Conservation (phyloP, 2,888 invertebrate species). For the Crioceris asparagi region DNA sequence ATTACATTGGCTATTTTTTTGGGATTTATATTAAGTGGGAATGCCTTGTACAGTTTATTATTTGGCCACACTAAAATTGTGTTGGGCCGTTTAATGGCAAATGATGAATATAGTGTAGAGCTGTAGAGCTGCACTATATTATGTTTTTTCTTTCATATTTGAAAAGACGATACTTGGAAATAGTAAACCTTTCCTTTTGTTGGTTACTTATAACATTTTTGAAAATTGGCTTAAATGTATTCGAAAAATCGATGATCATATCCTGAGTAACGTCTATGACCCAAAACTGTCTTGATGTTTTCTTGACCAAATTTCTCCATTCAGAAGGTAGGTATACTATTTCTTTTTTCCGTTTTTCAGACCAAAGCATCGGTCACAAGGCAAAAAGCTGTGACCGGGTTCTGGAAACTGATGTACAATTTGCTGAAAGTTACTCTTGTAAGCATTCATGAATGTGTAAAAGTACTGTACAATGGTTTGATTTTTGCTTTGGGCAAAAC, state of each 20-base stretch:
- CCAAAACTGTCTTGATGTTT: constrained; percentile 3
- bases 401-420: constrained; percentile 1
- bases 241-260: constrained; percentile 4
- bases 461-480: not conserved
- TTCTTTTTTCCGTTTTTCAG: constrained; percentile 2
- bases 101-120: too few species aligned
- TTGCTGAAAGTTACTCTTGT: not conserved
- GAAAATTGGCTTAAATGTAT: not conserved
- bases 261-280: constrained; percentile 3
- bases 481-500: constrained; percentile 1
- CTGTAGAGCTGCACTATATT: constrained; percentile 6
- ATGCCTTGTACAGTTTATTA: constrained; percentile 7
- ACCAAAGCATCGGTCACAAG: constrained; percentile 2
- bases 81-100: constrained; percentile 1
- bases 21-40: constrained; percentile 1
- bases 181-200: constrained; percentile 1
- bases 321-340: constrained; percentile 3
- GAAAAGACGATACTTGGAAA: constrained; percentile 2
- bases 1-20: not conserved
- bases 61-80: constrained; percentile 1
- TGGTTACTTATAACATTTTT: constrained; percentile 1
- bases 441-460: not conserved
- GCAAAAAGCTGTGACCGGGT: not conserved
- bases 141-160: constrained; percentile 7
- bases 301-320: constrained; percentile 2